phyloP scores from a whole-genome alignment of 92 coral and sea anemone species.

The Parazoanthus darwini region DNA sequence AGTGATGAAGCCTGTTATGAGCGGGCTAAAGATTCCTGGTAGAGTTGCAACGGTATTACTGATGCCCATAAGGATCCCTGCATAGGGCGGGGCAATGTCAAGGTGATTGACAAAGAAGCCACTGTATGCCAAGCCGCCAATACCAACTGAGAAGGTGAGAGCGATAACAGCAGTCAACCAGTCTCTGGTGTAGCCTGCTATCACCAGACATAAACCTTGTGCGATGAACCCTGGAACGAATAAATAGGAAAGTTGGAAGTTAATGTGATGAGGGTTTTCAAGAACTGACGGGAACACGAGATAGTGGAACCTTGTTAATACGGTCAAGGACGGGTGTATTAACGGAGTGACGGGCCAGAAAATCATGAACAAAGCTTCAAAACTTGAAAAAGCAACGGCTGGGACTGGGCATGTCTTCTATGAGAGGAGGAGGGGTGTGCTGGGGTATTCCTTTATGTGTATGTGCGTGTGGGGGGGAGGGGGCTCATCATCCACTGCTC shows the following conservation, averaged over 20 bases:
- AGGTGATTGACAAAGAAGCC: constrained; percentile 96
- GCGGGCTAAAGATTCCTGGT: constrained; percentile 93
- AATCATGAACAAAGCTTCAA: no score
- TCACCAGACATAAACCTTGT: constrained; percentile 75
- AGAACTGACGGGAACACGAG: neutral
- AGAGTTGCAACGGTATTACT: constrained; percentile 86
- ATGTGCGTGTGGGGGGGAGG: no score
- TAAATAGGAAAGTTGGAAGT: neutral
- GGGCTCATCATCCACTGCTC: no score
- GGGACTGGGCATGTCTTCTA: no score
- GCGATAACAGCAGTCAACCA: constrained; percentile 76
- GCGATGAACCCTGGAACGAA: constrained; percentile 70
- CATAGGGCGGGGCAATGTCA: constrained; percentile 92
- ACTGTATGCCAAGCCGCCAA: constrained; percentile 93
- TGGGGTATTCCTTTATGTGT: no score
- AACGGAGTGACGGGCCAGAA: no score
- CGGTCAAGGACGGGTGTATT: neutral
- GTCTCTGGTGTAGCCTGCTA: constrained; percentile 81
- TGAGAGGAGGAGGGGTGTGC: no score
- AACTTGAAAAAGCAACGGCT: no score
- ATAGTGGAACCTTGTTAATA: neutral
- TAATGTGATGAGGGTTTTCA: neutral
- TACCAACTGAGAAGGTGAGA: constrained; percentile 86
- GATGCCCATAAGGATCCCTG: constrained; percentile 89
- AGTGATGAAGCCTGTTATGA: constrained; percentile 84